phyloP scores from a whole-genome alignment of 2,888 invertebrate genomes.

The Leptinotarsa peninsularis region DNA sequence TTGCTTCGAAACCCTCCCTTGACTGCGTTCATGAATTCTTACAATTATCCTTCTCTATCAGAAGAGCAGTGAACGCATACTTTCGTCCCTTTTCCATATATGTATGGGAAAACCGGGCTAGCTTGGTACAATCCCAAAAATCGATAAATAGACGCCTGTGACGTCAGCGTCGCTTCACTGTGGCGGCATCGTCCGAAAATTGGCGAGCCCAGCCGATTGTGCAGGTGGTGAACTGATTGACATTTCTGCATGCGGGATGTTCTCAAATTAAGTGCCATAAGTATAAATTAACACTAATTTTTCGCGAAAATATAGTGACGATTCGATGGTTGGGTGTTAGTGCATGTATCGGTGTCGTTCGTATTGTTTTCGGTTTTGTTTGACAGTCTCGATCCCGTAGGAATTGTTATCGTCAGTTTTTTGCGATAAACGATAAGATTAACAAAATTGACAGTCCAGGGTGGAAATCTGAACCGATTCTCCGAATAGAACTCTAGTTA shows the following conservation, averaged over 20 bases:
- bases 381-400: neutral
- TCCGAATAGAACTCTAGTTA: neutral
- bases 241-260: conserved; percentile 64
- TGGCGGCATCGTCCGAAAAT: conserved; percentile 62
- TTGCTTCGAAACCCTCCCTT: neutral
- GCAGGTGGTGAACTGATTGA: conserved; percentile 67
- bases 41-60: conserved; percentile 50
- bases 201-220: conserved; percentile 61
- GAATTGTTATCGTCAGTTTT: conserved; percentile 12
- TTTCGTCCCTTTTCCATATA: conserved; percentile 47
- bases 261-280: conserved; percentile 56
- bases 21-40: conserved; percentile 22
- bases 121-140: conserved; percentile 59
- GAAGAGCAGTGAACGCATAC: conserved; percentile 33
- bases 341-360: neutral
- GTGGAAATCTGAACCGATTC: neutral
- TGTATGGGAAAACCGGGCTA: conserved; percentile 53
- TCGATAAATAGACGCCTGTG: conserved; percentile 67
- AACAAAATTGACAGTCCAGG: neutral
- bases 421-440: conserved; percentile 20
- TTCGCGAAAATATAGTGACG: conserved; percentile 27
- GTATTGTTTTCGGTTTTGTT: conserved; percentile 20
- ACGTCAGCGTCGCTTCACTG: conserved; percentile 63
- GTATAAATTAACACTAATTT: conserved; percentile 45
- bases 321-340: conserved; percentile 3